phyloP scores from a whole-genome alignment of 2,797 vertebrate genomes.

The Gymnothorax javanicus region DNA sequence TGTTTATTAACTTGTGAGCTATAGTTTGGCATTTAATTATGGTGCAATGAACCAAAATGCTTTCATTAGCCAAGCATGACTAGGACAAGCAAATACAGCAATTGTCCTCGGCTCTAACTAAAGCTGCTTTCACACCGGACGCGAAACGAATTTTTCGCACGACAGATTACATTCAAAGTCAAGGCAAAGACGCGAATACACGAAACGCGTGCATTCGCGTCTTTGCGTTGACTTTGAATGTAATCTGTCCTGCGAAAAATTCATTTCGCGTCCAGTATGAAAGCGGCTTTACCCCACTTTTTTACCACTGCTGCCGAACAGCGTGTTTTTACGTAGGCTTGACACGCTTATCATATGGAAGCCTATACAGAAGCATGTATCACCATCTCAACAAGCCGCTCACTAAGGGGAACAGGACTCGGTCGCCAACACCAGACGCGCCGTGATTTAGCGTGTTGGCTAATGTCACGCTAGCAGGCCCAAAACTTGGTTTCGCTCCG shows the following conservation, averaged over 20 bases:
- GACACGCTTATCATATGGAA: not conserved
- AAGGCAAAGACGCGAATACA: too few species aligned
- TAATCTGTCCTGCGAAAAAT: too few species aligned
- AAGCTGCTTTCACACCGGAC: too few species aligned
- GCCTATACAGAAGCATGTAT: not conserved
- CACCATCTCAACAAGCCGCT: not conserved
- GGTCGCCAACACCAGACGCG: not conserved
- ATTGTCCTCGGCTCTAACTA: not conserved
- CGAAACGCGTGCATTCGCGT: too few species aligned
- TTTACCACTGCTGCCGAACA: too few species aligned
- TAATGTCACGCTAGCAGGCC: conserved; percentile 29
- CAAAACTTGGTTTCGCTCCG: not conserved
- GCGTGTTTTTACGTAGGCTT: too few species aligned
- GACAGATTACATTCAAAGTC: too few species aligned
- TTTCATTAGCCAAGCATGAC: not conserved
- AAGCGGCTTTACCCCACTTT: too few species aligned
- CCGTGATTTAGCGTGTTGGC: conserved; percentile 25
- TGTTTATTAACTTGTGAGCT: not conserved
- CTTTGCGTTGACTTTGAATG: too few species aligned
- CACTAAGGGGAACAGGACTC: not conserved
- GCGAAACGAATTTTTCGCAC: too few species aligned
- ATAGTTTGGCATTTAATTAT: not conserved
- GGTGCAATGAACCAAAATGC: not conserved
- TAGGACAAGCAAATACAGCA: not conserved
- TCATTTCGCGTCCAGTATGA: too few species aligned